These are phyloP conservation scores for Clytia hemisphaerica DNA, from an alignment of 30 jellyfish, hydroid and myxozoan species.

Conservation along the genomic window DNA sequence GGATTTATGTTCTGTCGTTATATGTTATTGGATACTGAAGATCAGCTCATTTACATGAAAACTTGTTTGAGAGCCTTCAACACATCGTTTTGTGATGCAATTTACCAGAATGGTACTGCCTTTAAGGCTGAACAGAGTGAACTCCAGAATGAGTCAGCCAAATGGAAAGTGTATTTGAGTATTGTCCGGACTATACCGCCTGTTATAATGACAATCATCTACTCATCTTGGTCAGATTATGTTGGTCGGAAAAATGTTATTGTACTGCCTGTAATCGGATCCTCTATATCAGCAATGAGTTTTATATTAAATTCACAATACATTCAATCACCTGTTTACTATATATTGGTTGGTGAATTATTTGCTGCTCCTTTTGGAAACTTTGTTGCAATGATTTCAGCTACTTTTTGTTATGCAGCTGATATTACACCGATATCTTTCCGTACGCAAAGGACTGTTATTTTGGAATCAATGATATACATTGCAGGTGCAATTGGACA, in stretches of 20 bases:
- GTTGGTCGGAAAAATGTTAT: slow-evolving; percentile 73
- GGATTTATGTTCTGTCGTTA: slow-evolving; percentile 52
- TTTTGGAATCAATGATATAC: slow-evolving; percentile 66
- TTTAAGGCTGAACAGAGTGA: slow-evolving; percentile 16
- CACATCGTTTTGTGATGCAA: slow-evolving; percentile 44
- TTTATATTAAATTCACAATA: slow-evolving; percentile 45
- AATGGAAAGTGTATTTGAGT: slow-evolving; percentile 56
- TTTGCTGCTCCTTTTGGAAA: slow-evolving; percentile 50
- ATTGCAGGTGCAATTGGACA: slow-evolving; percentile 67
- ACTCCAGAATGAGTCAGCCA: slow-evolving; percentile 68
- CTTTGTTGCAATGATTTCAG: slow-evolving; percentile 62
- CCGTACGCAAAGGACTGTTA: slow-evolving; percentile 62
- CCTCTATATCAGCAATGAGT: too few relatives aligned
- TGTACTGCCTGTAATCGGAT: slow-evolving; percentile 62
- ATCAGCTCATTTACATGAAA: slow-evolving; percentile 72
- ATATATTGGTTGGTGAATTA: slow-evolving; percentile 48
- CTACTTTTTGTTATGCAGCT: slow-evolving; percentile 73
- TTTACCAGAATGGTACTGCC: slow-evolving; percentile 1
- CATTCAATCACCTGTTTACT: slow-evolving; percentile 34
- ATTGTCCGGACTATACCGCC: slow-evolving; percentile 76
- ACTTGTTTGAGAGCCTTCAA: slow-evolving; percentile 53
- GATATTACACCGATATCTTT: slow-evolving; percentile 48
- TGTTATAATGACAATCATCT: slow-evolving; percentile 44
- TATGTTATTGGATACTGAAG: slow-evolving; percentile 33
- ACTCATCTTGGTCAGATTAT: slow-evolving; percentile 77